Percentiles rank a stretch among this genome's conserved stretches.
Evolutionary conservation across 2,797 vertebrate species (phyloP).

Genomic region (Limnodromus scolopaceus): DNA sequence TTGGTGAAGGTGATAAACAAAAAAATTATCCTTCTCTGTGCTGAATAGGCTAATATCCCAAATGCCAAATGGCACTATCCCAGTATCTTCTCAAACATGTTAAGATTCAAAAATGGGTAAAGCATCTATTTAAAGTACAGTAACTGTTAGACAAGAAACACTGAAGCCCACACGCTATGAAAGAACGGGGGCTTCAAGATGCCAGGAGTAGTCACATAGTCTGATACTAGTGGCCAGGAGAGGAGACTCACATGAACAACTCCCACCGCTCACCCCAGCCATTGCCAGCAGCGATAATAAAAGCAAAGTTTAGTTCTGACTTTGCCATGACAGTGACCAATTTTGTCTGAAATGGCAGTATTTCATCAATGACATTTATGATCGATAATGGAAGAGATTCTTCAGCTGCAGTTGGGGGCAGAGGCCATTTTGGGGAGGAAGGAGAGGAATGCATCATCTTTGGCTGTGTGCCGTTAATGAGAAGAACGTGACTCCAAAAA

Average conservation of each 20-base stretch:
- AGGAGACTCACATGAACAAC: not conserved
- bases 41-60: not conserved
- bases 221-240: not conserved
- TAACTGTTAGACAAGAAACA: not conserved
- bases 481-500: not conserved
- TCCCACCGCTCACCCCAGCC: not conserved
- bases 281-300: not conserved
- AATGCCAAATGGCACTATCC: not conserved
- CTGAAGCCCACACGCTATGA: not conserved
- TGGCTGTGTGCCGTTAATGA: not conserved
- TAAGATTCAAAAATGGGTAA: not conserved
- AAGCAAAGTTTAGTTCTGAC: not conserved
- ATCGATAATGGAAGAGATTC: not conserved
- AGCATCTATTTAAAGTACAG: not conserved
- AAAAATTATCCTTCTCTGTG: not conserved
- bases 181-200: not conserved
- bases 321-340: not conserved
- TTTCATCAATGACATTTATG: not conserved
- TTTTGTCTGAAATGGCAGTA: not conserved
- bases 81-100: not conserved
- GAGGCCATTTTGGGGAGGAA: not conserved
- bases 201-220: not conserved
- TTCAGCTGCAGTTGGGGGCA: not conserved
- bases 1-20: constrained; percentile 1
- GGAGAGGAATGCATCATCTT: not conserved